phyloP scores from a whole-genome alignment of 2,888 invertebrate genomes.

The Lithosia quadra region DNA sequence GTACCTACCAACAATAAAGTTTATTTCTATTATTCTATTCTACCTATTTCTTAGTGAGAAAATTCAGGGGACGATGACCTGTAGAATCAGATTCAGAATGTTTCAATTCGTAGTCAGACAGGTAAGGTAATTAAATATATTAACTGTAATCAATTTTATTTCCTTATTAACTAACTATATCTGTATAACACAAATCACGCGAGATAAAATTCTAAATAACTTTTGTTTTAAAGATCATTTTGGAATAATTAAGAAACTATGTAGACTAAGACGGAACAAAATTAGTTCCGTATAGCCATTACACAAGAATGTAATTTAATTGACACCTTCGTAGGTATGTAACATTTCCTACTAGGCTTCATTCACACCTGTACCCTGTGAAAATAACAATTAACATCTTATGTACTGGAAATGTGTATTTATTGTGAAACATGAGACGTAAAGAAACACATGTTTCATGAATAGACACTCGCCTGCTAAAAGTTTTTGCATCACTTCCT shows the following conservation, averaged over 20 bases:
- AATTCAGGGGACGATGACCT: too few relatives aligned
- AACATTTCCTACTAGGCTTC: conserved; percentile 12
- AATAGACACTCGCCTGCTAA: conserved; percentile 6
- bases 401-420: not conserved
- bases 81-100: too few relatives aligned
- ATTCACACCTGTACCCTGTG: conserved; percentile 24
- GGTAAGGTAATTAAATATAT: not conserved
- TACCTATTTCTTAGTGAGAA: not conserved
- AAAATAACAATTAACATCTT: conserved; percentile 12
- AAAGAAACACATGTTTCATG: not conserved
- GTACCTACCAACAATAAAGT: too few relatives aligned
- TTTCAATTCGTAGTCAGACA: not conserved
- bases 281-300: conserved; percentile 8
- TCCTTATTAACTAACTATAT: not conserved
- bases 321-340: conserved; percentile 17
- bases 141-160: not conserved
- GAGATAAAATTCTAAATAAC: not conserved
- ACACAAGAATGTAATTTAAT: conserved; percentile 19
- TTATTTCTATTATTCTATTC: too few relatives aligned
- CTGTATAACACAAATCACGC: too few relatives aligned
- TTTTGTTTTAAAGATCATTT: not conserved
- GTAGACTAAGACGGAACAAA: conserved; percentile 6
- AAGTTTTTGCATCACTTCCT: conserved; percentile 60
- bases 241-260: not conserved
- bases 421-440: not conserved